Conservation (phyloP, 1,140 invertebrate genomes). For the Drosophila virilis region DNA sequence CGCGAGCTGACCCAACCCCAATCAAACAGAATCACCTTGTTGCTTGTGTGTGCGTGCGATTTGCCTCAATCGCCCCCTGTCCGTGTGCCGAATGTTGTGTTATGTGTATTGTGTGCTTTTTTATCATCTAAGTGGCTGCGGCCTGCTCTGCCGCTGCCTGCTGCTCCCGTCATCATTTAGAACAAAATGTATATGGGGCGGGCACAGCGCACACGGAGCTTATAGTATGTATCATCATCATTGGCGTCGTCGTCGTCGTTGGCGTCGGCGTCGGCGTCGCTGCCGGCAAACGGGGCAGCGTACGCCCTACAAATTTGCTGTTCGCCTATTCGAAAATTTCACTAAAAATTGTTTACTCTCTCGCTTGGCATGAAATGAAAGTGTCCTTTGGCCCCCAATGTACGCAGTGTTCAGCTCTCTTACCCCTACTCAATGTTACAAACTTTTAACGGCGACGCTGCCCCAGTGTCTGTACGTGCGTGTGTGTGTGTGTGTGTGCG, state of each 20-base stretch:
- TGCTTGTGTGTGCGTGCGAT: conserved; percentile 28
- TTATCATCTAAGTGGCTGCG: conserved; percentile 71
- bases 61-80: conserved; percentile 19
- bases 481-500: background rate
- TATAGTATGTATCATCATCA: conserved; percentile 56
- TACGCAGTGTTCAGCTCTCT: conserved; percentile 4
- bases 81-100: conserved; percentile 12
- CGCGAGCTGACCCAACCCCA: conserved; percentile 36
- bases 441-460: conserved; percentile 24
- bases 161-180: conserved; percentile 78
- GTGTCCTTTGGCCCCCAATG: conserved; percentile 67
- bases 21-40: conserved; percentile 25
- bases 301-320: conserved; percentile 76
- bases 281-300: conserved; percentile 39
- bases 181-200: conserved; percentile 71
- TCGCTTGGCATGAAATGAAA: conserved; percentile 79
- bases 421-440: background rate
- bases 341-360: conserved; percentile 84
- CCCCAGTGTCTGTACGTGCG: background rate
- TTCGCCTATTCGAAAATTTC: conserved; percentile 84
- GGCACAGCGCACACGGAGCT: conserved; percentile 58
- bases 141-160: conserved; percentile 35
- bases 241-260: conserved; percentile 25
- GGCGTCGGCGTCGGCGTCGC: conserved; percentile 32
- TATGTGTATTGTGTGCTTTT: conserved; percentile 51